Conservation (phyloP, 2,113 vertebrate species). For the Zeus faber region DNA sequence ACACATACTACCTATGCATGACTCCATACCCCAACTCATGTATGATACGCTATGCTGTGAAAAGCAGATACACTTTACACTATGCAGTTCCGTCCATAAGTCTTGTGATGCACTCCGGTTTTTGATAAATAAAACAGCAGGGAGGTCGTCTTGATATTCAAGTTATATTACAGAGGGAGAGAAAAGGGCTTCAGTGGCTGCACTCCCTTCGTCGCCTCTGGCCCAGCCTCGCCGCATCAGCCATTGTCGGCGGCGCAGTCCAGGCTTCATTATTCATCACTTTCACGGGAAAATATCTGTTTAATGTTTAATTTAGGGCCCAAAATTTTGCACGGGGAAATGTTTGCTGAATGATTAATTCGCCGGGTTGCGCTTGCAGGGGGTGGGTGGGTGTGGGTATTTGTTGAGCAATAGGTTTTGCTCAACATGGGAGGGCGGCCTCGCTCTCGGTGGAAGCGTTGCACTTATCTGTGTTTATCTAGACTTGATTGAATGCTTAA, state of each 20-base stretch:
- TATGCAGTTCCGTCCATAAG: not conserved
- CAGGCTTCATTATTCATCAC: slow-evolving; percentile 27
- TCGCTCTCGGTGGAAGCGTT: slow-evolving; percentile 2
- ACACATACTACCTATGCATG: no score
- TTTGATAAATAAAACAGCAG: slow-evolving; percentile 51
- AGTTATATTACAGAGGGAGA: slow-evolving; percentile 31
- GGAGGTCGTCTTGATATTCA: slow-evolving; percentile 27
- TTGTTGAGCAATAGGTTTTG: slow-evolving; percentile 31
- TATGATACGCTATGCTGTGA: no score
- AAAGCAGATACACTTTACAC: no score
- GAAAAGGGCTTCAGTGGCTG: not conserved
- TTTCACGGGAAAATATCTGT: slow-evolving; percentile 21
- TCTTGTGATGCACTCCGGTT: slow-evolving; percentile 20
- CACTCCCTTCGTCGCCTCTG: not conserved
- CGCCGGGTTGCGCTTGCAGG: slow-evolving; percentile 22
- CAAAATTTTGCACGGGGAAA: slow-evolving; percentile 32
- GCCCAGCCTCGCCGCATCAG: not conserved
- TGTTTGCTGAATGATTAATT: slow-evolving; percentile 54
- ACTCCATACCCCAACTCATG: not conserved
- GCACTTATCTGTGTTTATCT: slow-evolving; percentile 7
- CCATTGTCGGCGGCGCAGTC: slow-evolving; percentile 9
- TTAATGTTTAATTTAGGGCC: slow-evolving; percentile 40
- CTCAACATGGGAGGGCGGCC: slow-evolving; percentile 21
- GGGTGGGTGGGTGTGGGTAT: slow-evolving; percentile 13
- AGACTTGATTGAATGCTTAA: slow-evolving; percentile 20